Conservation (phyloP, 2,888 invertebrate genomes). For the Epinotia bilunana region DNA sequence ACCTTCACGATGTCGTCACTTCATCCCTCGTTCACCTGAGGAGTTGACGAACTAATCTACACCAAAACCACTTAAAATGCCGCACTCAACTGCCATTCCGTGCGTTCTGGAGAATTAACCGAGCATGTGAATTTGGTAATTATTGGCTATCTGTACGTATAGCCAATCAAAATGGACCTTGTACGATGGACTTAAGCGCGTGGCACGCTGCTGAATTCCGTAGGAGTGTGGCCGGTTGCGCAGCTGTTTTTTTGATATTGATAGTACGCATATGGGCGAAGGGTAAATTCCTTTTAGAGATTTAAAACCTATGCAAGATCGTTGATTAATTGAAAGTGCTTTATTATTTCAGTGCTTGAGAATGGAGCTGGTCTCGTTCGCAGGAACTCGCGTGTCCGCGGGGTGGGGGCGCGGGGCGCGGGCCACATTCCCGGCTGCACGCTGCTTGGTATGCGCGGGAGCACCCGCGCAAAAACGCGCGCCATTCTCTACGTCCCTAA, state of each 20-base stretch:
- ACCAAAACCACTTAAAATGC: slow-evolving; percentile 23
- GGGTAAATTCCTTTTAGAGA: slow-evolving; percentile 8
- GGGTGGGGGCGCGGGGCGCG: slow-evolving; percentile 57
- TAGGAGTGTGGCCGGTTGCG: not conserved
- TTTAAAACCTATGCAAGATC: slow-evolving; percentile 10
- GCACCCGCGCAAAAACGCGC: slow-evolving; percentile 71
- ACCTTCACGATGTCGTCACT: not conserved
- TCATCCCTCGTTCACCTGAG: not conserved
- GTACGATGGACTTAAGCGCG: not conserved
- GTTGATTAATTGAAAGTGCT: slow-evolving; percentile 16
- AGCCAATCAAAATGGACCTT: not conserved
- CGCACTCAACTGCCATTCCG: slow-evolving; percentile 36
- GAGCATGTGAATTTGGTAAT: slow-evolving; percentile 28
- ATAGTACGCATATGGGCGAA: not conserved
- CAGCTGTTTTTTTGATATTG: not conserved
- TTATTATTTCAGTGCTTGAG: slow-evolving; percentile 21
- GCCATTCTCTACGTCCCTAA: slow-evolving; percentile 80
- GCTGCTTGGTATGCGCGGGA: slow-evolving; percentile 76
- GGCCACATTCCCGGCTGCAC: slow-evolving; percentile 57
- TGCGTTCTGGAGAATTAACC: slow-evolving; percentile 24
- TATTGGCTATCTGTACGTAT: not conserved
- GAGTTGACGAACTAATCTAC: slow-evolving; percentile 37
- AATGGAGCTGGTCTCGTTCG: slow-evolving; percentile 9
- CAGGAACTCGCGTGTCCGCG: slow-evolving; percentile 40
- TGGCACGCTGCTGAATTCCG: not conserved